phyloP scores from a whole-genome alignment of 2,797 vertebrate genomes.

The Xenops minutus region DNA sequence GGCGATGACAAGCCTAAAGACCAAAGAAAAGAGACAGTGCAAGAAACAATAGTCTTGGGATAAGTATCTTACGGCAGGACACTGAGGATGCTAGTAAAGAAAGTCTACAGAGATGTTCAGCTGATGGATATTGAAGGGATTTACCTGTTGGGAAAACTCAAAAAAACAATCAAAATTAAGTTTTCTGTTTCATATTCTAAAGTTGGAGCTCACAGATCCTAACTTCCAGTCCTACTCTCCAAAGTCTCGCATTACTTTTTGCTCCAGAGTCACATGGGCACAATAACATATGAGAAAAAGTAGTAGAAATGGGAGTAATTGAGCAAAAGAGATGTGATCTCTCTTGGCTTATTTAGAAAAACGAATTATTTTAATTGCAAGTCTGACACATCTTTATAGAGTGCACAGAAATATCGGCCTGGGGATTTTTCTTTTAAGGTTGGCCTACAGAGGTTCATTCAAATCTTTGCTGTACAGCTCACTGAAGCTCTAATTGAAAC shows the following conservation, averaged over 20 bases:
- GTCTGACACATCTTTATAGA: conserved; percentile 39
- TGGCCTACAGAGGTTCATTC: conserved; percentile 38
- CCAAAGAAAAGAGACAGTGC: neutral
- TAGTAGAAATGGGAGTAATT: conserved; percentile 22
- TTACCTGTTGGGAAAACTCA: neutral
- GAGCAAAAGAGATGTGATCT: conserved; percentile 49
- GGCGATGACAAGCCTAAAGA: neutral
- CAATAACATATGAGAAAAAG: neutral
- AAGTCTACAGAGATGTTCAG: neutral
- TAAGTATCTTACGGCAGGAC: neutral
- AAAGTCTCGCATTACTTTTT: neutral
- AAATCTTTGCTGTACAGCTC: conserved; percentile 33
- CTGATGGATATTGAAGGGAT: neutral
- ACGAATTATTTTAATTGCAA: conserved; percentile 42
- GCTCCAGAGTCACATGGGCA: neutral
- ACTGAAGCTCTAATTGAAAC: conserved; percentile 55
- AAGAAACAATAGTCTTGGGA: neutral
- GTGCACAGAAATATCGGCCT: conserved; percentile 4
- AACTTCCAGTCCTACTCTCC: neutral
- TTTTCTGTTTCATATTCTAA: neutral
- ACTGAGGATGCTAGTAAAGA: neutral
- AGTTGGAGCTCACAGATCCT: neutral
- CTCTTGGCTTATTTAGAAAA: conserved; percentile 33
- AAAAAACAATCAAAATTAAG: neutral
- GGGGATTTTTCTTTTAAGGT: conserved; percentile 27